These are phyloP conservation scores for Ursus arctos DNA, from an alignment of 2,113 vertebrate species.

Conservation along the genomic window DNA sequence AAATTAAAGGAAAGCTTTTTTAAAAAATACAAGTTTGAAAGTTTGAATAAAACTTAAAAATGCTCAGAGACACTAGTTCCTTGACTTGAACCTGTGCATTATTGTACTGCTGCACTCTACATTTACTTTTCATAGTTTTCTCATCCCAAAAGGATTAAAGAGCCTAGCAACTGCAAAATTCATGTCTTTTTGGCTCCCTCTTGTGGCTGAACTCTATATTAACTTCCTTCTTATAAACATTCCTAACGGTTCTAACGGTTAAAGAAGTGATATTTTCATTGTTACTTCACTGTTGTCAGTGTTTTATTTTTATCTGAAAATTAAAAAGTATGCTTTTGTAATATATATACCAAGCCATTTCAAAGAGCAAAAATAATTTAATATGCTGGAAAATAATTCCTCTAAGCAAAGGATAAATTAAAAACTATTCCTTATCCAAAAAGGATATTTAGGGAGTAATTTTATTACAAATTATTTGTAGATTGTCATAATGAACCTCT, in stretches of 20 bases:
- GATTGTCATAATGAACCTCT: neutral
- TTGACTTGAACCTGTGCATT: neutral
- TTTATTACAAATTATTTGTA: constrained; percentile 4
- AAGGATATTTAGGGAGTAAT: neutral
- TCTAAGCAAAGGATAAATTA: neutral
- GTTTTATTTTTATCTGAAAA: constrained; percentile 60
- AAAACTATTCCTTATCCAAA: neutral
- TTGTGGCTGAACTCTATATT: constrained; percentile 80
- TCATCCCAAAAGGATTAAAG: neutral
- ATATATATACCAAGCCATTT: neutral
- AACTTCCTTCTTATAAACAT: constrained; percentile 4
- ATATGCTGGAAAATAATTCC: neutral
- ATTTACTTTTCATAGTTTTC: neutral
- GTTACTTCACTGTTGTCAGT: neutral
- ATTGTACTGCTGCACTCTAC: neutral
- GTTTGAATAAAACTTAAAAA: constrained; percentile 46
- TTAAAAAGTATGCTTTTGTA: neutral
- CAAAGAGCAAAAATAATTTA: constrained; percentile 26
- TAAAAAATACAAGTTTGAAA: constrained; percentile 29
- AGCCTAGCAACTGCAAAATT: neutral
- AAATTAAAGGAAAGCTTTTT: neutral
- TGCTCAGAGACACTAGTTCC: neutral
- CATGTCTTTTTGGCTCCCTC: constrained; percentile 83
- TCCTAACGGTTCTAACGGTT: neutral
- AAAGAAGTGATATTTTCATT: constrained; percentile 32